A percentile compares a stretch with the other conserved stretches of the same genome.
Conservation (phyloP, 2,797 vertebrate genomes). For the Geotrypetes seraphini region DNA sequence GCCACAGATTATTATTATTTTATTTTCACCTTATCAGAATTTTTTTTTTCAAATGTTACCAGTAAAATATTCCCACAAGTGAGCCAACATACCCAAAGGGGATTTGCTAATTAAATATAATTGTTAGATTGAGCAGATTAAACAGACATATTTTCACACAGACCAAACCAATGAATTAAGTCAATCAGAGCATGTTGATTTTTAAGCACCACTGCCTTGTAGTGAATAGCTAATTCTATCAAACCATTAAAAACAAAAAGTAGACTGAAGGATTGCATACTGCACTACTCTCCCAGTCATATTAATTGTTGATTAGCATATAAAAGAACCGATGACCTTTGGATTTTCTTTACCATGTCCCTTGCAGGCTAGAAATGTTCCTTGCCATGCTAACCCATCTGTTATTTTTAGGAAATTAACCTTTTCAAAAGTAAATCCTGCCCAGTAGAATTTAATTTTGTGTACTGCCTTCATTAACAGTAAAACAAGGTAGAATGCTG, state of each 20-base stretch:
- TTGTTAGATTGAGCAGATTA: conserved; percentile 28
- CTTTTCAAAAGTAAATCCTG: conserved; percentile 24
- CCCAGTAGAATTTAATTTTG: conserved; percentile 10
- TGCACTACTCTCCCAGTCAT: not conserved
- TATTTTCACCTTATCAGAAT: conserved; percentile 11
- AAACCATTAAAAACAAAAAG: too few relatives aligned
- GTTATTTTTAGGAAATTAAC: conserved; percentile 31
- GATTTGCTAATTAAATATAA: conserved; percentile 27
- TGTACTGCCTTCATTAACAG: conserved; percentile 7
- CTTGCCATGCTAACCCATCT: conserved; percentile 4
- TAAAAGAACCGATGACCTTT: conserved; percentile 36
- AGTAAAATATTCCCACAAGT: conserved; percentile 13
- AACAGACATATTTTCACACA: conserved; percentile 13
- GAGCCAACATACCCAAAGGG: conserved; percentile 15
- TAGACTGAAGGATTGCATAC: not conserved
- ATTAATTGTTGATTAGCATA: conserved; percentile 42
- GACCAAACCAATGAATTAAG: conserved; percentile 2
- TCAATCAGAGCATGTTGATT: not conserved
- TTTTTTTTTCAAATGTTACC: conserved; percentile 4
- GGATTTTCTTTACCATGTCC: conserved; percentile 8
- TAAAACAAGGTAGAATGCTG: conserved; percentile 8
- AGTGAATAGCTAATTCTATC: conserved; percentile 18
- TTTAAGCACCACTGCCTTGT: not conserved
- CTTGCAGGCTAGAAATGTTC: conserved; percentile 21
- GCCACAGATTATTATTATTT: conserved; percentile 20